These are phyloP conservation scores for Tenrec ecaudatus DNA, from an alignment of 2,113 vertebrate species.

Conservation along the genomic window DNA sequence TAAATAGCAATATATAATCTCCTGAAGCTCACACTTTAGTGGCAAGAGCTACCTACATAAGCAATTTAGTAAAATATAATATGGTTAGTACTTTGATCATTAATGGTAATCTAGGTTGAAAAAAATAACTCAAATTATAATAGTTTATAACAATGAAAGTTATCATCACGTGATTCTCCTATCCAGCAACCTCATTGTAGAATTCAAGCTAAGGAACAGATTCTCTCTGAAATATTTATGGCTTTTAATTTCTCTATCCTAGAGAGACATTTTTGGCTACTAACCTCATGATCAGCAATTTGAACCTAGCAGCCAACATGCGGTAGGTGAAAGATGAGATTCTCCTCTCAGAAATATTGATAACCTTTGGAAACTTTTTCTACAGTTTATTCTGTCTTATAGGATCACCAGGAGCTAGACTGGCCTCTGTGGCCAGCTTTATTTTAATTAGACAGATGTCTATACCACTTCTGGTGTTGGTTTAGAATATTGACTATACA, in stretches of 20 bases:
- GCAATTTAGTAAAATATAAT: constrained; percentile 32
- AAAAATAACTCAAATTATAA: neutral
- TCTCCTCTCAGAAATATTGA: no score
- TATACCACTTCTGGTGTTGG: no score
- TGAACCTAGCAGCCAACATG: no score
- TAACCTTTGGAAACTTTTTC: no score
- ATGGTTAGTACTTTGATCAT: neutral
- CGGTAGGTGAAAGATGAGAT: no score
- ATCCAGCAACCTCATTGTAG: neutral
- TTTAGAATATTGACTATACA: no score
- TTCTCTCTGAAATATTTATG: neutral
- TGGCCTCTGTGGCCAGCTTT: no score
- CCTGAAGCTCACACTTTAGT: neutral
- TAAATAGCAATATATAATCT: constrained; percentile 24
- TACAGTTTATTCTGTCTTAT: no score
- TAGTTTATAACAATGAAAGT: neutral
- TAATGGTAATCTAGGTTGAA: neutral
- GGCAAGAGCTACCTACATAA: neutral
- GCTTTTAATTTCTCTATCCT: neutral
- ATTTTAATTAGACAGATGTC: no score
- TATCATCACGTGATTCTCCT: neutral
- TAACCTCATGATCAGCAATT: no score
- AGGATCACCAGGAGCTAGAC: no score
- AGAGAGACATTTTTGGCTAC: no score
- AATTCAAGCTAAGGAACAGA: neutral